phyloP scores from a whole-genome alignment of 2,797 vertebrate genomes.

The Brachymystax lenok region DNA sequence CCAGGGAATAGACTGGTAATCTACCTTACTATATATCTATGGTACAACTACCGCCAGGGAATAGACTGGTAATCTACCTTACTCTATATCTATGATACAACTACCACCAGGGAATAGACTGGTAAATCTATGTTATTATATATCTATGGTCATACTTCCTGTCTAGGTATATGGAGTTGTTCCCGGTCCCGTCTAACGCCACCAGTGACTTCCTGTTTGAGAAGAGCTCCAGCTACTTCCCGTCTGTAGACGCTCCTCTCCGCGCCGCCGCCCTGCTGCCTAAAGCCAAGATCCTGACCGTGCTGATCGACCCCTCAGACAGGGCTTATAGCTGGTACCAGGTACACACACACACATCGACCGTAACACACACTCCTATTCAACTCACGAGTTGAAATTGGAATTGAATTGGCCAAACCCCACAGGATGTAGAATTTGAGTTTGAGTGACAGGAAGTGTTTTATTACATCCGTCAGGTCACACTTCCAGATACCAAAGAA shows the following conservation, averaged over 20 bases:
- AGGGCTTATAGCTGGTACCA: constrained; percentile 98
- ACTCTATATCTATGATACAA: too few species aligned
- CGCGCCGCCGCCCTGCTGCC: constrained; percentile 88
- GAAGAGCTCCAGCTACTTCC: constrained; percentile 97
- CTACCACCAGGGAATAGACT: neutral
- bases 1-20: too few species aligned
- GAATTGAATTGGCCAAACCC: too few species aligned
- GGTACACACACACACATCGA: constrained; percentile 67
- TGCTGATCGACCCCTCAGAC: constrained; percentile 95
- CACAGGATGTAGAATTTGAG: too few species aligned
- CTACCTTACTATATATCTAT: too few species aligned
- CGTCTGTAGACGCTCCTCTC: constrained; percentile 89
- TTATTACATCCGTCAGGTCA: too few species aligned
- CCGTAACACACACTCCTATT: too few species aligned
- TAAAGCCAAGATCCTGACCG: constrained; percentile 95
- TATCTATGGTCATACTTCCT: neutral
- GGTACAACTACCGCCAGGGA: too few species aligned
- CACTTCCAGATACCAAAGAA: too few species aligned
- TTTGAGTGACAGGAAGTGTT: too few species aligned
- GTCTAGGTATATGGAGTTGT: constrained; percentile 95
- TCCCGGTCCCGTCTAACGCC: constrained; percentile 87
- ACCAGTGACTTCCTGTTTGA: constrained; percentile 93
- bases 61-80: too few species aligned
- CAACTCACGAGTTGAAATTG: too few species aligned
- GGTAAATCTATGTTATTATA: constrained; percentile 15